Base-by-base conservation (phyloP, 2,113 vertebrate species). In the Chascanopsetta lugubris region DNA sequence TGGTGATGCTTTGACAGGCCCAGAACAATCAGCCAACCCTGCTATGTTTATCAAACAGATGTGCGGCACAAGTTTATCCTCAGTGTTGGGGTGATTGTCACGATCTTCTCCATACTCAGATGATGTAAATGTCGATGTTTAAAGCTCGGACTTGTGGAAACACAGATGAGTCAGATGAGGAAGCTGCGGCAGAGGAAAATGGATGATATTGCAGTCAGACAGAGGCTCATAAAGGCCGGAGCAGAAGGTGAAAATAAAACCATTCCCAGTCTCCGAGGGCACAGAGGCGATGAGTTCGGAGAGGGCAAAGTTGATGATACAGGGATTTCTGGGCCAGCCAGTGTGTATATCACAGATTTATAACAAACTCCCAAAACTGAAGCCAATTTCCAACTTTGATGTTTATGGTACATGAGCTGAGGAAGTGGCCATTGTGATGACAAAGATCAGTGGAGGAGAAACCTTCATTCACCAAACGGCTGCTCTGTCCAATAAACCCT, bases 401-500 rank as follows among this genome's bases (percentile, higher is more conserved):
- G 25, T 11, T 53, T 65, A 55, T 55, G 43, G 25, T 3, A 8
- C 30, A 53, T 32, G 12, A 15, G 32, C 64, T 25, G 32, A 69
- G 34, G 45, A 74, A 55, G 50, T 48, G 53, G 25, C 20, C 42
- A 49, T 29, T 68, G 49, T 70, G 67, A 54, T 61, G 49, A 68
- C 59, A 42, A 49, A 18, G 42, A 32, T 58, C 36, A 63, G 46
- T 49, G 27, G 69, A 65, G 47, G 11, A 69, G 58, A 79, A 55
- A 21, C 27, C 3, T 67, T 80, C 53, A 70, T 61, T 85, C 56
- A 64, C 25, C 50, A 61, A 73, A 72, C 21, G 38, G 45, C 43
- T 62, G 43, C 80, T 80, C 62, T 24, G 25, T 65, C 42, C 49
- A 62, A 64, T 70, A 78, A 80, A 77, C 62, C 58, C 46, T 57